Evolutionary conservation across 2,888 invertebrate genomes (phyloP).

Genomic region (Drosophila formosana): DNA sequence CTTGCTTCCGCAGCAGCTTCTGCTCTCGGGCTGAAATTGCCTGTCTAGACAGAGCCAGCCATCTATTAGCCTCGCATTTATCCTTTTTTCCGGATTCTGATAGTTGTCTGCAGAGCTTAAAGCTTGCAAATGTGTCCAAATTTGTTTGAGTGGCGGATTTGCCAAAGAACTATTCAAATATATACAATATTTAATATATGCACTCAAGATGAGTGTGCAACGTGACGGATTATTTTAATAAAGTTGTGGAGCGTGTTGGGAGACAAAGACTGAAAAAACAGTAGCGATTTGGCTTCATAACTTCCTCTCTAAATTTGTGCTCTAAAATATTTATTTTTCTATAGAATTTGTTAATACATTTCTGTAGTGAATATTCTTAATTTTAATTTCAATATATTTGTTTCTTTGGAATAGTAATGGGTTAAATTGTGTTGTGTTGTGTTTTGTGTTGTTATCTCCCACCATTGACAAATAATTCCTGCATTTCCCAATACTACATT

Average conservation of each 20-base stretch:
- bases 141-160: constrained; percentile 37
- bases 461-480: no score
- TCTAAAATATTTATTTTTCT: neutral
- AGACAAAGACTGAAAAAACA: neutral
- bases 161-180: neutral
- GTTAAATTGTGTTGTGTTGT: no score
- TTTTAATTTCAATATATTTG: no score
- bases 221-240: neutral
- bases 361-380: no score
- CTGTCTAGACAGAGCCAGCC: constrained; percentile 64
- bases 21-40: constrained; percentile 59
- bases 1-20: constrained; percentile 53
- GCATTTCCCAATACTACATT: no score
- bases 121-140: constrained; percentile 27
- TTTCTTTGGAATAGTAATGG: no score
- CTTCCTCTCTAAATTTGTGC: neutral
- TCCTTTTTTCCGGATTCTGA: constrained; percentile 34
- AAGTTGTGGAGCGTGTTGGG: neutral
- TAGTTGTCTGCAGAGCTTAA: constrained; percentile 39
- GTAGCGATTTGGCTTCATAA: no score
- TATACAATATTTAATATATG: neutral
- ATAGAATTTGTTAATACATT: neutral
- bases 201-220: neutral
- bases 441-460: no score
- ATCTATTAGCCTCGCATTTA: constrained; percentile 44